Percentiles rank a stretch among this genome's conserved stretches.
These are phyloP conservation scores for Telmatherina bonti DNA, from an alignment of 2,797 vertebrate species.

Conservation along the genomic window DNA sequence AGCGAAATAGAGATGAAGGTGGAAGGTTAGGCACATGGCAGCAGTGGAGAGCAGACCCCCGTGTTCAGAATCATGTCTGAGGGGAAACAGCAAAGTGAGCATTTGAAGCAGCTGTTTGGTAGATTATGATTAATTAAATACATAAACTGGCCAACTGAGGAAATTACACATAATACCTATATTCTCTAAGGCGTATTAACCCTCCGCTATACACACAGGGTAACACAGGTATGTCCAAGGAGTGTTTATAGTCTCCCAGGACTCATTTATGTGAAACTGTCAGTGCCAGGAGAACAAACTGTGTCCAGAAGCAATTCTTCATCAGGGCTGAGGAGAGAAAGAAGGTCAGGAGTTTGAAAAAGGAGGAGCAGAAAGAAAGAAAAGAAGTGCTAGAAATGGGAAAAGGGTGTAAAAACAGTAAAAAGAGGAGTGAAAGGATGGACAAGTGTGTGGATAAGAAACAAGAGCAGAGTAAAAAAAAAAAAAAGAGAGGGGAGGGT, in stretches of 20 bases:
- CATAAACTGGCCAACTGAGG: constrained; percentile 17
- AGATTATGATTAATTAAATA: constrained; percentile 31
- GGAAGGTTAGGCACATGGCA: not conserved
- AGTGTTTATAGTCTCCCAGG: constrained; percentile 35
- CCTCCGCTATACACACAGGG: constrained; percentile 17
- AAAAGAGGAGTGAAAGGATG: too few species aligned
- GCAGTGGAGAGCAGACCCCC: not conserved
- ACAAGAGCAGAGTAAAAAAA: not conserved
- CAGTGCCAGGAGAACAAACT: constrained; percentile 26
- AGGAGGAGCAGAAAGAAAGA: not conserved
- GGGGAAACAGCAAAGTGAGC: not conserved
- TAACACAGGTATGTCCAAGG: not conserved
- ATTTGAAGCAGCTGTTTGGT: constrained; percentile 37
- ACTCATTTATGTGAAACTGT: constrained; percentile 43
- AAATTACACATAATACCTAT: constrained; percentile 11
- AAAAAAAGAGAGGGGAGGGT: too few species aligned
- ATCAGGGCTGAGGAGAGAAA: not conserved
- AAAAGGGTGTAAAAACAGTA: too few species aligned
- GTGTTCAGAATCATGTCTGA: not conserved
- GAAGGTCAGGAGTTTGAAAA: not conserved
- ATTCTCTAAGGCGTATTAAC: constrained; percentile 27
- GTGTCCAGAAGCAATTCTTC: constrained; percentile 6
- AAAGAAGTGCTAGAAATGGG: too few species aligned
- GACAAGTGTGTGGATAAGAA: not conserved
- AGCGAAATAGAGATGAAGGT: not conserved